Evolutionary conservation across 2,113 vertebrate species (phyloP).

Genomic region (human): GRCh38 chr2:121143501-121144000

Average conservation of each 20-base stretch:
- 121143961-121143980: not conserved
- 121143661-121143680: not conserved
- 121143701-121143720: not conserved
- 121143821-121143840: not conserved
- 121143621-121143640: too few relatives aligned
- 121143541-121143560: too few relatives aligned
- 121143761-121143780: too few relatives aligned
- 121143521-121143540: too few relatives aligned
- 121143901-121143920: rapidly evolving
- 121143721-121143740: rapidly evolving
- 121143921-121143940: not conserved
- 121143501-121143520: not conserved
- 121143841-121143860: not conserved
- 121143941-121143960: not conserved
- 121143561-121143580: not conserved
- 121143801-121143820: not conserved
- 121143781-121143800: not conserved
- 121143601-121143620: not conserved
- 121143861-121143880: rapidly evolving
- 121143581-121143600: not conserved
- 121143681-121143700: not conserved
- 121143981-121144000: not conserved
- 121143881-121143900: not conserved
- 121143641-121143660: not conserved
- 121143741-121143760: not conserved